Conservation (phyloP, 2,888 invertebrate species). For the Eupithecia inturbata region DNA sequence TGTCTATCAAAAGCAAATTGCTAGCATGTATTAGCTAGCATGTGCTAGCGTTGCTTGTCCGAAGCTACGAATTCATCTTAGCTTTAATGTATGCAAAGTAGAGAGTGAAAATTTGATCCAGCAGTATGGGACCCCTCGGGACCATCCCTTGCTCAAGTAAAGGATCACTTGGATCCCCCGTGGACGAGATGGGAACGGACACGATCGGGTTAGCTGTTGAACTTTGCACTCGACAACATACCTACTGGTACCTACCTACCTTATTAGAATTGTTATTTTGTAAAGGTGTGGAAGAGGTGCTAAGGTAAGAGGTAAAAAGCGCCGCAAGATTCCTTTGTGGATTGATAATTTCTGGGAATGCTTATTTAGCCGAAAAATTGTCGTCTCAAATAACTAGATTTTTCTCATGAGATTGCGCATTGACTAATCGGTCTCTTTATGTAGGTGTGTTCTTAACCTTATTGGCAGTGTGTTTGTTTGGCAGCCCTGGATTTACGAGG, state of each 20-base stretch:
- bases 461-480: neutral
- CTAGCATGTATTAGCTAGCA: neutral
- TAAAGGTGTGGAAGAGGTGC: neutral
- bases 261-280: neutral
- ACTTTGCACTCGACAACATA: conserved; percentile 15
- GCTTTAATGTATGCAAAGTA: conserved; percentile 37
- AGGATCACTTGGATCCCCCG: conserved; percentile 41
- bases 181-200: conserved; percentile 38
- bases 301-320: neutral
- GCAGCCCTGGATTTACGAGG: neutral
- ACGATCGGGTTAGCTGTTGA: conserved; percentile 32
- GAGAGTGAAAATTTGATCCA: conserved; percentile 40
- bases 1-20: neutral
- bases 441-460: neutral
- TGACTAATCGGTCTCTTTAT: neutral
- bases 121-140: conserved; percentile 33
- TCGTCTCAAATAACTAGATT: neutral
- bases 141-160: conserved; percentile 43
- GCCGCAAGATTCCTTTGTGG: neutral
- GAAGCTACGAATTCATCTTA: conserved; percentile 4
- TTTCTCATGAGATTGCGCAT: neutral
- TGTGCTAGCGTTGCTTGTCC: neutral
- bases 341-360: neutral
- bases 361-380: neutral
- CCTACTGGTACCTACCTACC: neutral